Evolutionary conservation across 2,888 invertebrate genomes (phyloP), one percentile per base, ranked within the genome.

Genomic region (Trachelus iudaicus): DNA sequence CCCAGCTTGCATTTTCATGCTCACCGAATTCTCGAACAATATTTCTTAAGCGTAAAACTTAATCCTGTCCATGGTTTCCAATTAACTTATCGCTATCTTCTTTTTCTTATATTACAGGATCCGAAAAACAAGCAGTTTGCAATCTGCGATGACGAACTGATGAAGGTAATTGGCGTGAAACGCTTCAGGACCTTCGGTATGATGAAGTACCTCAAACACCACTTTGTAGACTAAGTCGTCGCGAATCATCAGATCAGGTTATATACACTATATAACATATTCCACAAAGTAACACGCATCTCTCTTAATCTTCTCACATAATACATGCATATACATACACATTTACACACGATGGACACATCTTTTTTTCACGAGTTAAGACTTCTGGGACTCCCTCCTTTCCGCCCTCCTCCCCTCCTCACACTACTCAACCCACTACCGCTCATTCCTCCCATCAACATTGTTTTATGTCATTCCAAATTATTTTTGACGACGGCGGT

Each of bases 91-190:
- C 15, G 23, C 31, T 71, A 69, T 11, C 31, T 69, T 15, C 12
- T 91, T 90, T 56, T 56, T 56, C 56, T 56, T 56, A 56, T 56
- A 23, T 56, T 56, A 2, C 90, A 94, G 94, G 98, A 98, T 90
- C 98, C 98, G 13, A 97, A 96, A 89, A 98, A 98, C 92, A 98
- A 97, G 92, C 98, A 98, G 92, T 98, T 95, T 89, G 98, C 98
- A 84, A 96, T 98, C 87, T 98, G 98, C 92, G 98, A 98, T 90
- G 97, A 97, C 77, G 96, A 98, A 76, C 93, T 98, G 69, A 93
- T 95, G 91, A 97, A 96, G 92, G 96, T 98, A 69, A 97, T 98
- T 91, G 98, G 98, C 69, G 95, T 96, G 2, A 98, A 98, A 91
- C 95, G 98, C 87, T 98, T 99, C 94, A 95, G 97, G 86, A 97